Base-by-base conservation (phyloP, 2,113 vertebrate species). In the Nibea albiflora region DNA sequence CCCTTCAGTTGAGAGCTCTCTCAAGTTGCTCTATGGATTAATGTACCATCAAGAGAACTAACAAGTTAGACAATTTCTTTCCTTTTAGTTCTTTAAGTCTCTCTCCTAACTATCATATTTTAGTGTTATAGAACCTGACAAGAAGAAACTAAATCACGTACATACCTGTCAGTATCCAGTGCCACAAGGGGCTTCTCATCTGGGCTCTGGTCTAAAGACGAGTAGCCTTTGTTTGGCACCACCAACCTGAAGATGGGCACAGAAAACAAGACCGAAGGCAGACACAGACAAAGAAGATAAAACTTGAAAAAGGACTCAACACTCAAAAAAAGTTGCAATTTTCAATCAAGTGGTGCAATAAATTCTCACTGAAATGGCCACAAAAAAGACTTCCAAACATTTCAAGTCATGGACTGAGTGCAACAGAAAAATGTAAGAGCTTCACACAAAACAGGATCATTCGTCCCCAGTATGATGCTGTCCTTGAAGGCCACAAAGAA, bases 151-250 rank as follows among this genome's bases (percentile, higher is more conserved):
- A 3, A 44, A 75, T 44, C 10, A 2, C 31, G 44, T 49, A 20
- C 72, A n/a, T 92, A 99, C 98, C 98, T 99, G 96, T 99, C 98
- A 0, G 98, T 99, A 93, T 99, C 98, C 94, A 99, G 94, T 22
- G 98, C 98, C 81, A 99, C 98, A 89, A 99, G 93, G 2, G 98
- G 98, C 89, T 98, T 98, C 92, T 99, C 98, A 80, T 99, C 98
- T 4, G 98, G 98, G 90, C 97, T 99, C 96, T 99, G 98, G 88
- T 99, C 98, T 94, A 99, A 94, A 0, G 98, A 99, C 0, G 98
- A 98, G 87, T 99, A 99, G 67, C 98, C 98, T 95, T 99, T 99
- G 90, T 98, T 99, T 73, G 98, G 98, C 90, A 99, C 97, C 31
- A 99, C 98, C 90, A 99, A 94, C 94, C 98, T 99, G 57, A 28